Evolutionary conservation across 2,888 invertebrate genomes (phyloP), one percentile per base, ranked within the genome.

Genomic region (Endomychus coccineus): DNA sequence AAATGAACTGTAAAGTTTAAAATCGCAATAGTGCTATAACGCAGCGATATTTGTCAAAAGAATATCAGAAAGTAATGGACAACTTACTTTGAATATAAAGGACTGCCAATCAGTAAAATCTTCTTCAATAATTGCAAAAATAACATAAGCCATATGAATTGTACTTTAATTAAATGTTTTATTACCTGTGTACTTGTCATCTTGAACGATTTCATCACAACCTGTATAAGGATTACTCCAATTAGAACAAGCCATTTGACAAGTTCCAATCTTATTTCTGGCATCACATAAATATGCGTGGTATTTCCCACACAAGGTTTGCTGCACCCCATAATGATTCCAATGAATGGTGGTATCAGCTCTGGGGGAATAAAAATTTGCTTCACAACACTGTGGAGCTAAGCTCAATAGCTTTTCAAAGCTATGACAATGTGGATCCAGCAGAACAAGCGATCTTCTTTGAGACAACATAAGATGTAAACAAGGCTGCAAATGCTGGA

Each of bases 201-300:
- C 28, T 13, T 28, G 15, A n/a, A 15, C 15, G 6, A 28, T 13
- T 13, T 55, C 61, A 36, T 70, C 66, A 27, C 71, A 69, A 7
- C 78, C 81, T 52, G 85, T 81, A 66, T 92, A 95, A 30, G 71
- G 75, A 43, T 82, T 81, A 3, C 78, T 78, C 94, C 94, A 95
- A 34, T 71, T 70, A 0, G 68, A 61, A 59, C 90, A 90, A 0
- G 88, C 86, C 16, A 75, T 66, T 24, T 79, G 74, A 55, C 88
- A 83, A 5, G 78, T 73, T 15, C 76, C 73, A 34, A 94, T 83
- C 59, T 82, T 82, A 55, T 75, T 77, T 44, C 85, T 74, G 0
- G 92, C 90, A 61, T 89, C 88, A 56, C 81, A 80, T 16, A 95
- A 70, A 66, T 94, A 94, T 1, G 85, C 84, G 66, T 86, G 83